Percentiles rank a stretch among this genome's conserved stretches.
Evolutionary conservation across 37 sponge, comb jelly and placozoan species (phyloP).

Genomic region (Dysidea cf. avara): DNA sequence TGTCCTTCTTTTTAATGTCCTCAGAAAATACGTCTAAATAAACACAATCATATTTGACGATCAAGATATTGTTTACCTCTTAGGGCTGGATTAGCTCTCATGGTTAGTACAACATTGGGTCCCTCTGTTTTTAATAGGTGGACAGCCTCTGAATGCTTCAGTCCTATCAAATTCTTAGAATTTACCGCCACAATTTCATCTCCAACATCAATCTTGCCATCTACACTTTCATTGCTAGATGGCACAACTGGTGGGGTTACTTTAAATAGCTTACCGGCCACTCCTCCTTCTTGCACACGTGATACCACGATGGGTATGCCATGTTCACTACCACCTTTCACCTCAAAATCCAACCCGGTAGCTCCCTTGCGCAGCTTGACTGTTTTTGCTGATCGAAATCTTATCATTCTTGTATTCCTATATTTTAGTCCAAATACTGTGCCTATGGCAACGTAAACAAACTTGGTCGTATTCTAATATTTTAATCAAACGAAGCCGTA

Average conservation of each 20-base stretch:
- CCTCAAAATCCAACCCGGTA: slow-evolving; percentile 68
- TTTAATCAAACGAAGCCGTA: not conserved
- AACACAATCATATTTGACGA: no score
- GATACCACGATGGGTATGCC: slow-evolving; percentile 75
- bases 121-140: slow-evolving; percentile 26
- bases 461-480: not conserved
- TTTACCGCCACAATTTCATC: slow-evolving; percentile 77
- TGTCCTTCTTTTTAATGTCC: no score
- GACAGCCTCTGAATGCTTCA: slow-evolving; percentile 54
- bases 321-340: slow-evolving; percentile 81
- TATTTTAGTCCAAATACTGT: not conserved
- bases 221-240: slow-evolving; percentile 18
- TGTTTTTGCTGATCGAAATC: slow-evolving; percentile 20
- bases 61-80: slow-evolving; percentile 17
- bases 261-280: slow-evolving; percentile 36
- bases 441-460: not conserved
- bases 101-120: slow-evolving; percentile 19
- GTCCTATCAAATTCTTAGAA: slow-evolving; percentile 34
- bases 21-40: not conserved
- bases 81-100: slow-evolving; percentile 40
- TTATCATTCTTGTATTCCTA: slow-evolving; percentile 22
- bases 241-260: no score
- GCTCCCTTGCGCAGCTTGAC: slow-evolving; percentile 45
- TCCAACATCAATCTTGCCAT: slow-evolving; percentile 43
- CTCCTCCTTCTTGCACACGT: slow-evolving; percentile 50